Conservation (phyloP, 2,797 vertebrate genomes). For the Tragelaphus oryx region DNA sequence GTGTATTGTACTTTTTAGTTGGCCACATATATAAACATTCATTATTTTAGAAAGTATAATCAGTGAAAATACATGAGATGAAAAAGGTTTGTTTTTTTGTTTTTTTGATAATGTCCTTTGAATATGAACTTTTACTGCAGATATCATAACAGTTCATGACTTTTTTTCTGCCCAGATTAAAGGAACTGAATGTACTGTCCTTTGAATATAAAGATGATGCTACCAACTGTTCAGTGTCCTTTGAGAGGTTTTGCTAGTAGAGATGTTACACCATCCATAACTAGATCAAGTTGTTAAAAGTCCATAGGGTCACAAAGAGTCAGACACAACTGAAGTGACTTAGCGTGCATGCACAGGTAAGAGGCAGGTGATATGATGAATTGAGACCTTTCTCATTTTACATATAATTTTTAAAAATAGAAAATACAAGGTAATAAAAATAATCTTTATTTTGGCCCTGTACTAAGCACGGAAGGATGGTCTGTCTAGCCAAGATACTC, state of each 20-base stretch:
- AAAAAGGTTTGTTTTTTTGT: neutral
- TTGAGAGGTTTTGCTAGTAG: neutral
- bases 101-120: neutral
- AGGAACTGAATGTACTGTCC: neutral
- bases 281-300: neutral
- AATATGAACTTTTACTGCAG: neutral
- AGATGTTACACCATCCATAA: neutral
- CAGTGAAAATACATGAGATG: neutral
- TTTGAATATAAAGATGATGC: neutral
- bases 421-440: neutral
- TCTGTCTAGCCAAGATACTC: neutral
- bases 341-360: neutral
- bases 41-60: conserved; percentile 14
- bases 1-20: neutral
- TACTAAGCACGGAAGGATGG: neutral
- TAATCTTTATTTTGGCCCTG: neutral
- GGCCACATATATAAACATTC: neutral
- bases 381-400: neutral
- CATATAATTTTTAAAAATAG: neutral
- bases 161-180: neutral
- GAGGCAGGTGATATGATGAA: neutral
- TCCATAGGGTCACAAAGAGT: neutral
- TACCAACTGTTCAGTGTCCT: neutral
- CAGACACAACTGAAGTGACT: neutral
- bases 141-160: neutral